These are phyloP conservation scores for Synergus gifuensis DNA, from an alignment of 2,888 invertebrate genomes.

Conservation along the genomic window DNA sequence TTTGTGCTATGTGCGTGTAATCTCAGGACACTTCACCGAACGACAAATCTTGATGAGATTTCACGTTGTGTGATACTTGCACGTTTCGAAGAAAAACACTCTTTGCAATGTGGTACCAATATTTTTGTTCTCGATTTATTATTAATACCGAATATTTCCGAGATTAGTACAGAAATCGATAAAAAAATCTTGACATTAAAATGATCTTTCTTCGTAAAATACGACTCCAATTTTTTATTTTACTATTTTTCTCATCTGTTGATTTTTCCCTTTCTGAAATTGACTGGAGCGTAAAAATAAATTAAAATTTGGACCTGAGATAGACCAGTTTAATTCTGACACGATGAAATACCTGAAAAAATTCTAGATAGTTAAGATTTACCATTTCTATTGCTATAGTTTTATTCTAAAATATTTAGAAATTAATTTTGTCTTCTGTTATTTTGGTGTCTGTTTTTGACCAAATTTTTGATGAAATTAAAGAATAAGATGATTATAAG, in stretches of 20 bases:
- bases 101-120: slow-evolving; percentile 21
- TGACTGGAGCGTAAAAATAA: not conserved
- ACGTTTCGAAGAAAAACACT: slow-evolving; percentile 20
- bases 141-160: not conserved
- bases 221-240: not conserved
- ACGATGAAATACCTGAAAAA: not conserved
- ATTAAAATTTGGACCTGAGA: not conserved
- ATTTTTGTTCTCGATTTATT: slow-evolving; percentile 1
- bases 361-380: not conserved
- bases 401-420: not conserved
- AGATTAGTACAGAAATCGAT: not conserved
- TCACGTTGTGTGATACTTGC: slow-evolving; percentile 35
- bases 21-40: not conserved
- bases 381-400: not conserved
- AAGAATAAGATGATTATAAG: slow-evolving; percentile 6
- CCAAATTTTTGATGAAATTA: slow-evolving; percentile 4
- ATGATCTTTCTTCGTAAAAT: not conserved
- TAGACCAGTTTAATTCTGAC: not conserved
- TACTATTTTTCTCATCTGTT: slow-evolving; percentile 4
- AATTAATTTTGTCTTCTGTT: not conserved
- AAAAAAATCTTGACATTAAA: not conserved
- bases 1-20: slow-evolving; percentile 15
- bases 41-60: slow-evolving; percentile 10
- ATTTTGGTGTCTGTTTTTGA: not conserved
- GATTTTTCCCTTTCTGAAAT: not conserved